Evolutionary conservation across 1,140 invertebrate species (phyloP), one percentile per base, ranked within the genome.

Genomic region (Formica selysi): DNA sequence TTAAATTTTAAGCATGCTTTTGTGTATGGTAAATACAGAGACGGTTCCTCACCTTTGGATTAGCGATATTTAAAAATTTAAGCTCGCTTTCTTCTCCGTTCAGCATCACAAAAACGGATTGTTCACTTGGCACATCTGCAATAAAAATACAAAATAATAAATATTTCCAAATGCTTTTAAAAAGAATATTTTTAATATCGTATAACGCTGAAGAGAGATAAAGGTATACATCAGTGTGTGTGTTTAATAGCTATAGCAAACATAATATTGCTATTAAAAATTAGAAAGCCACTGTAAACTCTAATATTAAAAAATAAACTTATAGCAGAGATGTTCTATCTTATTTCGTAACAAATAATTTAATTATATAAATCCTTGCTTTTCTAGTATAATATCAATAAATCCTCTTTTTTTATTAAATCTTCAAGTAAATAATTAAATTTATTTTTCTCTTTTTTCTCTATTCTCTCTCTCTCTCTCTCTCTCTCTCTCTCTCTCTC

Each of bases 31-130:
- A 54, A 54, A 32, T 65, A 32, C 29, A 16, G n/a, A 11, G 16
- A 29, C 1, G 8, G 22, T 16, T 44, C 7, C 92, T 95, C 93
- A 97, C 97, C 96, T 96, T 97, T 7, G 93, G 92, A 89, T 95
- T 96, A 70, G 93, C 94, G 70, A 96, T 92, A 91, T 97, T 97
- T 44, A 97, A 96, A 93, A 99, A 98, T 90, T 97, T 97, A 36
- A 99, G 95, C 94, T 98, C 98, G 29, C 98, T 98, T 95, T 98
- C 98, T 93, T 98, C 97, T 22, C 97, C 98, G 93, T 99, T 98
- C 86, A 99, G 95, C 96, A 98, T 97, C 79, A 99, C 98, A 64
- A 97, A 98, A 78, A 99, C 97, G 61, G 97, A 97, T 93, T 98
- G 97, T 89, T 98, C 97, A 54, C 96, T 96, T 83, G 97, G 96